These are phyloP conservation scores for Apeira syringaria DNA, from an alignment of 2,888 invertebrate genomes.

Conservation along the genomic window DNA sequence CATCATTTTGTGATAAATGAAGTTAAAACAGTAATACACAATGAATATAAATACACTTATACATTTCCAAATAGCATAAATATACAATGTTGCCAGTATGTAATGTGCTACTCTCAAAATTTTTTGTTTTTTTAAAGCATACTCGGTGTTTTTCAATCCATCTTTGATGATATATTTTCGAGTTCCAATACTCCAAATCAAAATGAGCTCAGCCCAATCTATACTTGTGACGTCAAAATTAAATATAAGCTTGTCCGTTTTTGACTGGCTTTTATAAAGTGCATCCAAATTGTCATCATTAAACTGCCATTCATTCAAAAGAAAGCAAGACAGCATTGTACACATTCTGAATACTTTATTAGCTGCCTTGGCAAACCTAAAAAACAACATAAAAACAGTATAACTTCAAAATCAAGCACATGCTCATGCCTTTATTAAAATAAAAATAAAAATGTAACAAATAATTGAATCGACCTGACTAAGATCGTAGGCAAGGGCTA, in stretches of 20 bases:
- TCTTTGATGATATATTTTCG: constrained; percentile 25
- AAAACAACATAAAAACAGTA: constrained; percentile 7
- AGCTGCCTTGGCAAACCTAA: constrained; percentile 22
- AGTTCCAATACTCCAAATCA: constrained; percentile 12
- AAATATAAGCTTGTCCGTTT: constrained; percentile 24
- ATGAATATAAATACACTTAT: not conserved
- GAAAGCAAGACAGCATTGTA: constrained; percentile 9
- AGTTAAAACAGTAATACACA: too few species aligned
- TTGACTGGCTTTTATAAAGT: constrained; percentile 15
- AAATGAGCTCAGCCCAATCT: constrained; percentile 17
- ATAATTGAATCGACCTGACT: too few species aligned
- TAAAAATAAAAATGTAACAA: too few species aligned
- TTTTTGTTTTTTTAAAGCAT: constrained; percentile 3
- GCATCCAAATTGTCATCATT: constrained; percentile 11
- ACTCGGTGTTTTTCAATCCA: constrained; percentile 7
- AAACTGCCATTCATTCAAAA: constrained; percentile 12
- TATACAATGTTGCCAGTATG: not conserved
- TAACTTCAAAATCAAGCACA: too few species aligned
- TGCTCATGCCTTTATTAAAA: too few species aligned
- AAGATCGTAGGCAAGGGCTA: too few species aligned
- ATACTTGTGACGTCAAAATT: constrained; percentile 16
- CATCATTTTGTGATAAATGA: too few species aligned
- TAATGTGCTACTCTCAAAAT: constrained; percentile 8
- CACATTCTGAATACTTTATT: constrained; percentile 16
- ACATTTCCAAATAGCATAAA: constrained; percentile 7